A percentile compares a stretch with the other conserved stretches of the same genome.
These are phyloP conservation scores for Tolmerus cingulatus DNA, from an alignment of 2,888 invertebrate genomes.

Conservation along the genomic window DNA sequence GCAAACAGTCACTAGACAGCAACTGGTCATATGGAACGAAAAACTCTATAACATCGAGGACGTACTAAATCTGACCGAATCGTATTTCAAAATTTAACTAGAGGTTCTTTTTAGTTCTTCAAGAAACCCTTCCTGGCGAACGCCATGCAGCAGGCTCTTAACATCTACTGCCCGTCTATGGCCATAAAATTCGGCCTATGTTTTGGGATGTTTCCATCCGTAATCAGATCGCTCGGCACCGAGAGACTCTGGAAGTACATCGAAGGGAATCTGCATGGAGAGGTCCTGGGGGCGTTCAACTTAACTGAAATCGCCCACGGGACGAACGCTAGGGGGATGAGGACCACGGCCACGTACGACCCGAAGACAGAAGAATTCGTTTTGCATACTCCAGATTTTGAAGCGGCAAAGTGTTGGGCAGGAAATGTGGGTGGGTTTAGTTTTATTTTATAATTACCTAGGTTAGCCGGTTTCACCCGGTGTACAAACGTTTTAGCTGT, in stretches of 20 bases:
- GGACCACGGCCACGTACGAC: constrained; percentile 90
- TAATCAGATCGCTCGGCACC: constrained; percentile 72
- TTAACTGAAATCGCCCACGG: constrained; percentile 94
- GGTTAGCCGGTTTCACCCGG: no score
- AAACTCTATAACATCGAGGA: constrained; percentile 63
- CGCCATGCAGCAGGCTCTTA: constrained; percentile 67
- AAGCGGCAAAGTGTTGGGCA: constrained; percentile 96
- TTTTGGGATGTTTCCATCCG: constrained; percentile 73
- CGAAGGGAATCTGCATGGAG: constrained; percentile 56
- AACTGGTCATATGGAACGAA: constrained; percentile 72
- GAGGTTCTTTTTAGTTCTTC: constrained; percentile 61
- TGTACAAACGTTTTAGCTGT: no score
- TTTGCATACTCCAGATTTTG: constrained; percentile 90
- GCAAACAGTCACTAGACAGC: constrained; percentile 67
- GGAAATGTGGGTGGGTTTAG: constrained; percentile 78
- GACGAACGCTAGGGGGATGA: constrained; percentile 89
- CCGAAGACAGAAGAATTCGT: constrained; percentile 79
- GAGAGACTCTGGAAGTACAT: constrained; percentile 69
- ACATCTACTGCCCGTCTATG: constrained; percentile 70
- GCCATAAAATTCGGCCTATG: constrained; percentile 74
- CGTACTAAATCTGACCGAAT: neutral
- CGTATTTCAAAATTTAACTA: neutral
- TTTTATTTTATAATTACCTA: neutral
- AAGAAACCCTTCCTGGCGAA: constrained; percentile 57
- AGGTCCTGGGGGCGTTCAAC: constrained; percentile 79